Evolutionary conservation across 2,797 vertebrate genomes (phyloP).

Genomic region (Fringilla coelebs): DNA sequence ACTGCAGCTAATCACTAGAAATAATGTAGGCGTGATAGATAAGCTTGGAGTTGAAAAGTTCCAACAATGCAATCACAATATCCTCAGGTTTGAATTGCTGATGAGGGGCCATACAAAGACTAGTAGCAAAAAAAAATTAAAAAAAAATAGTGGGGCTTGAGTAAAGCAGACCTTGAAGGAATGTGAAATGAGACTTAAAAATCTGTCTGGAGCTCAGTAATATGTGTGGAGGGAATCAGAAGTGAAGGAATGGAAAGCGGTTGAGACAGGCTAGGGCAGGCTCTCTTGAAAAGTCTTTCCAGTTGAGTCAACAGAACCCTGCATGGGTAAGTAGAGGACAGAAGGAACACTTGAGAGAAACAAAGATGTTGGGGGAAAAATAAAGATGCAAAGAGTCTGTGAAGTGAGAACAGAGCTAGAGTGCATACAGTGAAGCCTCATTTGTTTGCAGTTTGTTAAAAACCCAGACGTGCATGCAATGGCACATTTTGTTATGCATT

Average conservation of each 20-base stretch:
- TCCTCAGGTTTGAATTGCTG: conserved; percentile 64
- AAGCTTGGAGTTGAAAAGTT: conserved; percentile 60
- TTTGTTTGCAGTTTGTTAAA: conserved; percentile 32
- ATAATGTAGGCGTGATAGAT: conserved; percentile 63
- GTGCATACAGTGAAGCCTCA: background rate
- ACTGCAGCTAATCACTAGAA: conserved; percentile 65
- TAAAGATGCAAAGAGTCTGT: background rate
- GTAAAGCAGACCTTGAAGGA: conserved; percentile 44
- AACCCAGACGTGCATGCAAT: background rate
- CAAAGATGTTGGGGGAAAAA: background rate
- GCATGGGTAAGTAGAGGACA: background rate
- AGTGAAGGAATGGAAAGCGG: background rate
- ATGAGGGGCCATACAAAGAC: conserved; percentile 51
- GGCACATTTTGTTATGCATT: background rate
- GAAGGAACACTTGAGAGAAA: background rate
- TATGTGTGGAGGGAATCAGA: background rate
- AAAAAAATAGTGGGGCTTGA: background rate
- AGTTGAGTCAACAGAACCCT: conserved; percentile 3
- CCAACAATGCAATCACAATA: conserved; percentile 47
- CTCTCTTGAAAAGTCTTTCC: conserved; percentile 1
- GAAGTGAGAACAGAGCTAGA: conserved; percentile 44
- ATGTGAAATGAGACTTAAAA: conserved; percentile 54
- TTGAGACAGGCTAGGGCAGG: background rate
- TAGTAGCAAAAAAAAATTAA: background rate
- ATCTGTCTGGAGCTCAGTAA: conserved; percentile 32